Evolutionary conservation across 1,140 invertebrate genomes (phyloP), one percentile per base, ranked within the genome.

Genomic region (Lamellibrachia luymesi): DNA sequence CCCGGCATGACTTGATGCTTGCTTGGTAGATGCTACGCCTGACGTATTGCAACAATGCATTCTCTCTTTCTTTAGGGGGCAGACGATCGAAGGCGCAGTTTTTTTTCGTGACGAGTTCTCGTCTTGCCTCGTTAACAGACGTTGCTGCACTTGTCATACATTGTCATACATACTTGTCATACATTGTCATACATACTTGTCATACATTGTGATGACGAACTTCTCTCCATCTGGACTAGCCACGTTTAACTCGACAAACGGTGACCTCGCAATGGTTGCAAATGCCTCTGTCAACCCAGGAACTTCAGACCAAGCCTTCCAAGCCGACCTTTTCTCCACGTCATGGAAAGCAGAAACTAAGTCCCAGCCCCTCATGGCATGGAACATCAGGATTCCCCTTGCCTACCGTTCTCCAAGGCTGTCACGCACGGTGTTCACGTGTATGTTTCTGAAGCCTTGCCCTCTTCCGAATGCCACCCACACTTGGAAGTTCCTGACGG

Each of bases 71-170:
- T 80, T 80, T n/a, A n/a, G 64, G 8, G 1, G 4, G 7, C 4
- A 22, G 64, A 80, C 64, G 64, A 80, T 80, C 5, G 64, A 80
- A 80, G 64, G 8, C 17, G 64, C 64, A 80, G 64, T 50, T 51
- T 91, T 25, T 91, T n/a, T 91, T 50, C 49, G 91, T 91, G 27
- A 92, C 80, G n/a, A 94, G n/a, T 4, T 94, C 13, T 51, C 90
- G 50, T 90, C 94, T 93, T 91, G 93, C 94, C 51, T 93, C 92
- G 90, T 94, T 94, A 17, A 94, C 92, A 64, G 52, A 64, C 27
- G 38, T 92, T 38, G 50, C 50, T 80, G 49, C 64, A 92, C 92
- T 94, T 80, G 92, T n/a, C n/a, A n/a, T n/a, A n/a, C n/a, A n/a
- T n/a, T n/a, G n/a, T n/a, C n/a, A n/a, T n/a, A n/a, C n/a, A n/a